Evolutionary conservation across 2,888 invertebrate genomes (phyloP), one percentile per base, ranked within the genome.

Genomic region (Ecliptopera silaceata): DNA sequence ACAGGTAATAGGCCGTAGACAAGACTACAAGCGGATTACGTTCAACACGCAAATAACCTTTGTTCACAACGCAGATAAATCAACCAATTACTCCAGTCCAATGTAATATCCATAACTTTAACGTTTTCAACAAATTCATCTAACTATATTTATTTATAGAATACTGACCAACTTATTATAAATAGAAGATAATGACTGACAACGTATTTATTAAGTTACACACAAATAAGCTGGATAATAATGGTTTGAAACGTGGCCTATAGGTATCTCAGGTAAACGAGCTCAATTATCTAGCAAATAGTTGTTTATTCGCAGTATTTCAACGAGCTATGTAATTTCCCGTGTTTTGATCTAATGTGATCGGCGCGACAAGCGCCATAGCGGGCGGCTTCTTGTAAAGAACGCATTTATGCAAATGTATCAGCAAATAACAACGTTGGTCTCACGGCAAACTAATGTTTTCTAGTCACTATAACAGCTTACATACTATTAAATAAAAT

Each of bases 311-410:
- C 70, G 71, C 79, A 80, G 81, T 83, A 85, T 83, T 78, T 82
- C 75, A 78, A 76, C 78, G 66, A 82, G 79, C 78, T 80, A 77
- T 87, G 81, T 86, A 88, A 90, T 89, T 90, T 86, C 82, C 84
- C 80, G 79, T 72, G 81, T 78, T 61, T 78, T 74, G 77, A 83
- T 83, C 80, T 86, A 84, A 85, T 84, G 76, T 77, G 84, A 82
- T 76, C 77, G 83, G 77, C 83, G 86, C 83, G 84, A 78, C 84
- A 63, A 88, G 88, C 89, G 89, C 87, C 88, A 82, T 43, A n/a
- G 46, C 50, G 22, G 84, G 74, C 88, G 86, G 86, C 84, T 80
- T 81, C 82, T 78, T 75, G 69, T 75, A 84, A 86, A 86, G 82
- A 81, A 79, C 80, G n/a, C n/a, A 69, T 80, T 85, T 84, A 88